Conservation (phyloP, 1,140 invertebrate genomes). For the Olivierus martensii region DNA sequence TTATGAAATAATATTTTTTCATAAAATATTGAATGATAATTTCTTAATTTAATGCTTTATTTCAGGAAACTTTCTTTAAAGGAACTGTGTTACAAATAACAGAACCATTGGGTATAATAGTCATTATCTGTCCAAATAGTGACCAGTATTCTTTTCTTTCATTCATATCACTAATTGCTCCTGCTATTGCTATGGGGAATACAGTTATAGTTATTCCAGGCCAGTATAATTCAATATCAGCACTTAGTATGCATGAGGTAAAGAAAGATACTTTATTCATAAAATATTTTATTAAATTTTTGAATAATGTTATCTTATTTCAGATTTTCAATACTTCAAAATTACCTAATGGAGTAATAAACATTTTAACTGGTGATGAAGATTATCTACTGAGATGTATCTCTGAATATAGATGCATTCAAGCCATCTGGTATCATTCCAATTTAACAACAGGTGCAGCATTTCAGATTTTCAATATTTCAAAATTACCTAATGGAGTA, state of each 20-base stretch:
- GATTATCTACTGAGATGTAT: conserved; percentile 24
- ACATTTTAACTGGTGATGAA: conserved; percentile 36
- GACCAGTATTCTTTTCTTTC: conserved; percentile 31
- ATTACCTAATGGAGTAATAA: conserved; percentile 36
- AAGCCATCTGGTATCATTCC: no score
- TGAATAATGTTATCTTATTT: not conserved
- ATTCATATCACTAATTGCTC: conserved; percentile 34
- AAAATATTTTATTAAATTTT: no score
- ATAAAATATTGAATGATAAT: not conserved
- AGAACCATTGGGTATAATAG: conserved; percentile 38
- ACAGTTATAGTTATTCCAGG: conserved; percentile 34
- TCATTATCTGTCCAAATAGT: conserved; percentile 31
- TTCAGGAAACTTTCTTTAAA: conserved; percentile 34
- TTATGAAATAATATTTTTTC: not conserved
- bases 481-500: conserved; percentile 36
- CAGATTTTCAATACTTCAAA: conserved; percentile 39
- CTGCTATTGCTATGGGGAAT: conserved; percentile 35
- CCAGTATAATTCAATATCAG: conserved; percentile 30
- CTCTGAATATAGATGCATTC: no score
- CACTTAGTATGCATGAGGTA: conserved; percentile 36
- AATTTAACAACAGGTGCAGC: no score
- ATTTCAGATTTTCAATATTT: conserved; percentile 36
- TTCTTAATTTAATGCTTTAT: conserved; percentile 3
- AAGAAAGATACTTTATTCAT: not conserved
- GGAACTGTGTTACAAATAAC: conserved; percentile 32